Percentiles rank a stretch among this genome's conserved stretches.
phyloP scores from a whole-genome alignment of 2,888 invertebrate genomes.

The Willowsia nigromaculata region DNA sequence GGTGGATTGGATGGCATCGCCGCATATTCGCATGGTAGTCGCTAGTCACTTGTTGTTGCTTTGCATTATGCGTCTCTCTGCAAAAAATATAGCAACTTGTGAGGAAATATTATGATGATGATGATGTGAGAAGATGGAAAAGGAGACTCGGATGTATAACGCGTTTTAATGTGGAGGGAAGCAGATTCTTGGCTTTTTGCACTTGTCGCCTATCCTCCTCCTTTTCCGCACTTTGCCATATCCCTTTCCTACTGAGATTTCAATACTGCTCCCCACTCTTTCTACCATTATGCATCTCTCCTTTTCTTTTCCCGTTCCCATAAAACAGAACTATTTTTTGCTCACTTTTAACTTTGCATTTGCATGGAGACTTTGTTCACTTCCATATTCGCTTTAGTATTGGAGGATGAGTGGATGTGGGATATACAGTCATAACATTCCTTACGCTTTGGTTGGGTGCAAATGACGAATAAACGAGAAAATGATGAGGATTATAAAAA shows the following conservation, averaged over 20 bases:
- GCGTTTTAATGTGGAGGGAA: constrained; percentile 16
- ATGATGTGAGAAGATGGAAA: neutral
- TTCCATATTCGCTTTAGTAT: neutral
- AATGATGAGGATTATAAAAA: neutral
- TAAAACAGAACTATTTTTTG: neutral
- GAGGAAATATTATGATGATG: neutral
- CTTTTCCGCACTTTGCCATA: neutral
- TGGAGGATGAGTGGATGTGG: neutral
- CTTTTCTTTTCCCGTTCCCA: neutral
- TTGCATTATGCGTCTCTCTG: neutral
- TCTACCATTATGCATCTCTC: too few species aligned
- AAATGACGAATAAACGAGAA: neutral
- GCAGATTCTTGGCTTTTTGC: constrained; percentile 6
- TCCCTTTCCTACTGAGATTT: neutral
- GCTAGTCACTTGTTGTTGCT: constrained; percentile 39
- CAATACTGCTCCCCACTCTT: neutral
- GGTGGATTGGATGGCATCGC: neutral
- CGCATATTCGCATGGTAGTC: constrained; percentile 17
- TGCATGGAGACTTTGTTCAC: neutral
- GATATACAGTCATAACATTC: too few species aligned
- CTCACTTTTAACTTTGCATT: neutral
- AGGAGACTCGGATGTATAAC: neutral
- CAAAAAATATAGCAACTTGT: neutral
- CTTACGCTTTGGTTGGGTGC: neutral
- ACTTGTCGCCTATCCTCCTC: constrained; percentile 17